phyloP scores from a whole-genome alignment of 2,888 invertebrate genomes.

The Leucophenga montana region DNA sequence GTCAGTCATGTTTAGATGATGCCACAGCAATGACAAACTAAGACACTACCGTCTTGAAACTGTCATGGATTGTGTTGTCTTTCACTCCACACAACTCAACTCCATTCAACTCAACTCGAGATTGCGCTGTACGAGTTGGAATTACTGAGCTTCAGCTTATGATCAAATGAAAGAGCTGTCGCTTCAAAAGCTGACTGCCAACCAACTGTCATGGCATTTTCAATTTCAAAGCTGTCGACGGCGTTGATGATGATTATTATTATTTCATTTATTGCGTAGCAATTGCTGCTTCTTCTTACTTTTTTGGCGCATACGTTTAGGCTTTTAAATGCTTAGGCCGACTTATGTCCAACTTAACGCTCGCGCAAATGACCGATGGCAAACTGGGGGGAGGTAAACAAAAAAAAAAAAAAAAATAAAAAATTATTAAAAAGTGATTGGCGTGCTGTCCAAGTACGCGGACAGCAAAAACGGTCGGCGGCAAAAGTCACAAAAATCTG shows the following conservation, averaged over 20 bases:
- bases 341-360: conserved; percentile 61
- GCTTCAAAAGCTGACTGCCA: not conserved
- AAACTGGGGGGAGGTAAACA: no score
- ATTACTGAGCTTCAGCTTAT: not conserved
- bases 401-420: not conserved
- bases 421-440: not conserved
- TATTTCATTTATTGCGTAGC: conserved; percentile 11
- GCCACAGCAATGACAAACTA: not conserved
- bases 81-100: no score
- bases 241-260: conserved; percentile 9
- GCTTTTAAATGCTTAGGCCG: conserved; percentile 65
- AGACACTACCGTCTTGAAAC: conserved; percentile 12
- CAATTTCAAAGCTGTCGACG: conserved; percentile 33
- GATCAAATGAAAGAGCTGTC: conserved; percentile 8
- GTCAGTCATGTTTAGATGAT: conserved; percentile 60
- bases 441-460: conserved; percentile 47
- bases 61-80: conserved; percentile 2
- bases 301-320: conserved; percentile 55
- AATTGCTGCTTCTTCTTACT: not conserved
- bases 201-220: not conserved
- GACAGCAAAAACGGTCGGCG: conserved; percentile 36
- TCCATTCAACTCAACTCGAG: no score
- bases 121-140: not conserved
- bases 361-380: conserved; percentile 44
- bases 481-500: conserved; percentile 23